Evolutionary conservation across 2,113 vertebrate genomes (phyloP), one percentile per base, ranked within the genome.

Genomic region (Myxocyprinus asiaticus): DNA sequence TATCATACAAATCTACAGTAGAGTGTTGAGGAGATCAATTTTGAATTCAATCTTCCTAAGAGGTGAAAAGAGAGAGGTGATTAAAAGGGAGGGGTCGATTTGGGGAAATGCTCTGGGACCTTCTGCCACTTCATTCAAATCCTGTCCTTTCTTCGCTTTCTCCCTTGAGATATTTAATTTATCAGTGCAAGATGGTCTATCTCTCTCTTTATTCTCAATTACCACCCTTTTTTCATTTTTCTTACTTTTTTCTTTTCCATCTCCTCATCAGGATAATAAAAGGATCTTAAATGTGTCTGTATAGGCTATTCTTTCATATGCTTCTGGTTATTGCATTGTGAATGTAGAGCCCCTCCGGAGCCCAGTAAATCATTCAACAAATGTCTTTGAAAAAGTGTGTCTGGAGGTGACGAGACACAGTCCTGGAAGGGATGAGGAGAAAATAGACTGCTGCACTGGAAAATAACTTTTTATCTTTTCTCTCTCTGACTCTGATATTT

Each of bases 331-430:
- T 84, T 85, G 77, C 83, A 83, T 83, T 86, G 80, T 78, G 83
- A 83, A 81, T 85, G 76, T 76, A 78, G 67, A 58, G 67, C 73
- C 79, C 78, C 85, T 83, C 84, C 33, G 56, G 82, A 83, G 76
- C 68, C 83, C 77, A 77, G 78, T 79, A 81, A 82, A 84, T 86
- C 59, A 66, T 74, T 84, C 85, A 85, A 74, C 73, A 81, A 87
- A 76, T 82, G 82, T 82, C 83, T 86, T 88, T 79, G 78, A 84
- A 83, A 86, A 85, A 82, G 61, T 79, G 71, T 76, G 85, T 79
- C 61, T 76, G 77, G 77, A 78, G 64, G 67, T 69, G 78, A 61
- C 4, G n/a, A 66, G 61, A 77, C 33, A 50, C 70, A 50, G 42
- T 58, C 66, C 45, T 55, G 7, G 55, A 48, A 77, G 64, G 68